Evolutionary conservation across 2,797 vertebrate species (phyloP).

Genomic region (Enteromius argenteus): DNA sequence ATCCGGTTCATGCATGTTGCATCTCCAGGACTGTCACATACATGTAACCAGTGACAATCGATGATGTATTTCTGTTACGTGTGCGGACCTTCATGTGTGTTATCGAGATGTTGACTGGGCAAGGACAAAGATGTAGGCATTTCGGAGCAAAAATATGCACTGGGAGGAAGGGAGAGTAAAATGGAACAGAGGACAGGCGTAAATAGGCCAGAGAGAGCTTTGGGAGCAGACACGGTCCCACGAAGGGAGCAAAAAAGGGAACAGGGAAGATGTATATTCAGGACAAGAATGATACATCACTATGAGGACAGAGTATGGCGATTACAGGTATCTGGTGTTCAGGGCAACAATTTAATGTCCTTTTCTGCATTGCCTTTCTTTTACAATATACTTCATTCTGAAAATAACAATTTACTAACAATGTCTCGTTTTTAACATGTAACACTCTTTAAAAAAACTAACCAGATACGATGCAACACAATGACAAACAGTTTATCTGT

Average conservation of each 20-base stretch:
- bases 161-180: conserved; percentile 51
- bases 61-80: conserved; percentile 36
- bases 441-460: neutral
- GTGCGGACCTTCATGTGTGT: conserved; percentile 35
- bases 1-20: conserved; percentile 57
- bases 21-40: conserved; percentile 39
- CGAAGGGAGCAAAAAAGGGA: conserved; percentile 37
- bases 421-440: neutral
- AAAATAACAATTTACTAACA: conserved; percentile 19
- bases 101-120: conserved; percentile 29
- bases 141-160: conserved; percentile 26
- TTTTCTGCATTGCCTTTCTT: neutral
- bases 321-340: neutral
- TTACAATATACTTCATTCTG: neutral
- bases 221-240: conserved; percentile 49
- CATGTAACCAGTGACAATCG: conserved; percentile 19
- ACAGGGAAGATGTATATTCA: conserved; percentile 49
- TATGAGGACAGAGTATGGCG: neutral
- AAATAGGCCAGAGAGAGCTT: conserved; percentile 58
- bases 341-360: neutral
- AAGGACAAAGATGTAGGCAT: conserved; percentile 22
- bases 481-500: neutral
- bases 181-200: conserved; percentile 46
- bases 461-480: neutral
- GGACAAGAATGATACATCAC: conserved; percentile 41